Base-by-base conservation (phyloP, 64 coral and sea anemone species). In the Dendronephthya gigantea region DNA sequence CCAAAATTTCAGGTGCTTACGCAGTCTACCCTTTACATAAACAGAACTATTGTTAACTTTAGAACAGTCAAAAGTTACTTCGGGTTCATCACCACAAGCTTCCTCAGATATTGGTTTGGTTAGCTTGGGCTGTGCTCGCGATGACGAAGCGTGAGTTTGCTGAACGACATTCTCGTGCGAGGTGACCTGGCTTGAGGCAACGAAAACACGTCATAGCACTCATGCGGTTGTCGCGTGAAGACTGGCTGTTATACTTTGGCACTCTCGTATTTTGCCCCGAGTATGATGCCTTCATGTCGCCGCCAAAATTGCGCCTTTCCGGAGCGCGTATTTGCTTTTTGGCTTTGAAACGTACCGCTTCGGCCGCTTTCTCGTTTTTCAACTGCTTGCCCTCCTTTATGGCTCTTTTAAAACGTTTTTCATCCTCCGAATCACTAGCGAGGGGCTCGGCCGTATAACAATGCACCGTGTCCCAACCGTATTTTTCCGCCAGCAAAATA, bases 381-480 rank as follows among this genome's bases (percentile, higher is more conserved):
- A 48, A 49, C 72, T 81, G 86, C 16, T 90, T 83, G 27, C 82
- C 59, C 13, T 89, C 88, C 65, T 90, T 84, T 22, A n/a, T 70
- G 40, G 1, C 38, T 82, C 62, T 84, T 90, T 6, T 83, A 39
- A 9, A 90, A 22, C 7, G 40, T n/a, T n/a, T n/a, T n/a, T n/a
- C n/a, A n/a, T n/a, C n/a, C n/a, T n/a, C n/a, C n/a, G n/a, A n/a
- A n/a, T n/a, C n/a, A n/a, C n/a, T n/a, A n/a, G n/a, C n/a, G n/a
- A n/a, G n/a, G n/a, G n/a, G n/a, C n/a, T n/a, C n/a, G n/a, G n/a
- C n/a, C n/a, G n/a, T n/a, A n/a, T n/a, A n/a, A n/a, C n/a, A n/a
- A n/a, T n/a, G n/a, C n/a, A n/a, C 69, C 35, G 69, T 34, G 72
- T 79, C n/a, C 72, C 72, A 79, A 35, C 72, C 72, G 29, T 79